Percentiles rank a stretch among this genome's conserved stretches.
These are phyloP conservation scores for Drosophila yooni DNA, from an alignment of 2,888 invertebrate species.

Conservation along the genomic window DNA sequence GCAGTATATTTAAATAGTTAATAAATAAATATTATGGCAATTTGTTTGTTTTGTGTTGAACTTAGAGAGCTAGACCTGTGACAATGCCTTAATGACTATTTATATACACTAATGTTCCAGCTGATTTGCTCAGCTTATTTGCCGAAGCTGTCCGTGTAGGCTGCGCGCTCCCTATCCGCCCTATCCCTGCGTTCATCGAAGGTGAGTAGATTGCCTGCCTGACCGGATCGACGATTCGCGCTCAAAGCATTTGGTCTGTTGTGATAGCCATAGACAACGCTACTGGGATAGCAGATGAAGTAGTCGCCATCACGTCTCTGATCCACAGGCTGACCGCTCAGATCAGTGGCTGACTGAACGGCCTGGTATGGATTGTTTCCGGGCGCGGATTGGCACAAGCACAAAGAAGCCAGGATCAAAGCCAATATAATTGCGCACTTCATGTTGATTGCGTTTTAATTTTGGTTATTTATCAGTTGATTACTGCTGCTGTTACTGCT, in stretches of 20 bases:
- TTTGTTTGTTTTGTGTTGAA: constrained; percentile 16
- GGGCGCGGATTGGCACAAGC: constrained; percentile 42
- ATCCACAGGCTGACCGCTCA: constrained; percentile 59
- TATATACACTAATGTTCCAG: not conserved
- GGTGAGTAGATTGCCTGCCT: constrained; percentile 12
- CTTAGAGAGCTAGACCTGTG: constrained; percentile 46
- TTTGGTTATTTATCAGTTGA: constrained; percentile 7
- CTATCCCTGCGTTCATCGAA: constrained; percentile 46
- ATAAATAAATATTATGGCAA: constrained; percentile 54
- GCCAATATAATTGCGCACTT: constrained; percentile 27
- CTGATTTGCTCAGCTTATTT: constrained; percentile 34
- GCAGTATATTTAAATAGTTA: not conserved
- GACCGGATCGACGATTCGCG: constrained; percentile 55
- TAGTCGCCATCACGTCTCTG: constrained; percentile 53
- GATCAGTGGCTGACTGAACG: constrained; percentile 46
- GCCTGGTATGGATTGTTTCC: constrained; percentile 18
- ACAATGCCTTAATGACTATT: constrained; percentile 5
- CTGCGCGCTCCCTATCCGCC: constrained; percentile 63
- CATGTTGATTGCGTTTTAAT: constrained; percentile 41
- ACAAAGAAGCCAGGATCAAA: constrained; percentile 28
- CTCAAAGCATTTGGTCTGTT: constrained; percentile 13
- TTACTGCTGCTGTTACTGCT: not conserved
- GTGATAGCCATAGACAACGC: constrained; percentile 59
- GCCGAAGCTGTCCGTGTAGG: constrained; percentile 60
- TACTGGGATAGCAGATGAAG: constrained; percentile 69